Evolutionary conservation across 1,140 invertebrate genomes (phyloP).

Genomic region (Conus betulinus): DNA sequence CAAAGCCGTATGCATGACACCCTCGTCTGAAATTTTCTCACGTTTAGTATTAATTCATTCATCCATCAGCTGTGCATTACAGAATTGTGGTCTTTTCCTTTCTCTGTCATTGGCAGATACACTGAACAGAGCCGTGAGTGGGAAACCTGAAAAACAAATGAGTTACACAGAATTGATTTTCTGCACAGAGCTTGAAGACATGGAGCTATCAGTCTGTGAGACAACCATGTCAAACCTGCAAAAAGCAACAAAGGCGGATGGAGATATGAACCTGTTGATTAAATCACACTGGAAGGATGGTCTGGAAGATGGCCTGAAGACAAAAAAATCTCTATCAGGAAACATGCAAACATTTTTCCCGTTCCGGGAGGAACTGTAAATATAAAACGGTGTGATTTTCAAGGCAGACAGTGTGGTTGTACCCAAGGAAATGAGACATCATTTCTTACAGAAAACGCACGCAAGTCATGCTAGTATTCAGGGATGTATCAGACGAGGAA

Average conservation of each 20-base stretch:
- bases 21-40: no score
- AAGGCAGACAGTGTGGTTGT: conserved; percentile 31
- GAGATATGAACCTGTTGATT: background rate
- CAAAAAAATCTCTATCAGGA: background rate
- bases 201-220: background rate
- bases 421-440: background rate
- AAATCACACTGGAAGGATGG: background rate
- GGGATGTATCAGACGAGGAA: conserved; percentile 11
- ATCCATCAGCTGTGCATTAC: no score
- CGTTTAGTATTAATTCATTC: no score
- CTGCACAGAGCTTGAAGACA: background rate
- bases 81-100: no score
- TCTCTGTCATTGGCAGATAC: conserved; percentile 21
- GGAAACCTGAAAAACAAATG: background rate
- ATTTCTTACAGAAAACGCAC: conserved; percentile 14
- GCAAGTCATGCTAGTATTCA: conserved; percentile 25
- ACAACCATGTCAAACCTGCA: background rate
- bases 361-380: conserved; percentile 7
- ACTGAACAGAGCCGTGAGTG: conserved; percentile 47
- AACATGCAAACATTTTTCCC: background rate
- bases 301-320: no score
- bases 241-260: background rate
- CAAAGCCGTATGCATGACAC: no score
- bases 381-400: conserved; percentile 8
- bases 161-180: background rate